phyloP scores from a whole-genome alignment of 2,888 invertebrate genomes.

The Parnassius smintheus region DNA sequence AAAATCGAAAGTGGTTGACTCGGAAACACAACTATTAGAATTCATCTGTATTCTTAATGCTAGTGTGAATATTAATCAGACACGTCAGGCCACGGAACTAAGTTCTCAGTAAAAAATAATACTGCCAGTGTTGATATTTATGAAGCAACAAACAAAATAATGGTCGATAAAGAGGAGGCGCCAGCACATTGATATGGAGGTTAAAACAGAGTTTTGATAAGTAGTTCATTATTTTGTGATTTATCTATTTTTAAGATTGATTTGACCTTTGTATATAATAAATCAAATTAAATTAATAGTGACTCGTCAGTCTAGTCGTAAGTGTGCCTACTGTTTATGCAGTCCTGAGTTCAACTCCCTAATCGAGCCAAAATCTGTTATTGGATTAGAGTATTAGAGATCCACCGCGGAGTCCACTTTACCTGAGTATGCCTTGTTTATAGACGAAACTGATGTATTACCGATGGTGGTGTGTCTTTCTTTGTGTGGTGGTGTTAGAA shows the following conservation, averaged over 20 bases:
- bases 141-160: conserved; percentile 68
- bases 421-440: too few species aligned
- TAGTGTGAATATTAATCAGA: conserved; percentile 63
- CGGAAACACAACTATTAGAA: conserved; percentile 40
- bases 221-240: conserved; percentile 22
- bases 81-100: conserved; percentile 55
- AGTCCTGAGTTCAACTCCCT: too few species aligned
- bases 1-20: conserved; percentile 39
- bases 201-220: conserved; percentile 6
- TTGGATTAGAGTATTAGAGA: too few species aligned
- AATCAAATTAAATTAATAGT: neutral
- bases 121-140: conserved; percentile 70
- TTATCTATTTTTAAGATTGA: conserved; percentile 6
- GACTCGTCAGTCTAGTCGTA: too few species aligned
- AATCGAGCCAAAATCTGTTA: too few species aligned
- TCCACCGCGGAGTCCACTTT: too few species aligned
- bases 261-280: neutral
- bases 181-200: conserved; percentile 20
- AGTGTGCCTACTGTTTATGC: too few species aligned
- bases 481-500: too few species aligned
- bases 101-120: conserved; percentile 70
- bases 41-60: conserved; percentile 59
- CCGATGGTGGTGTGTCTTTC: too few species aligned
- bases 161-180: conserved; percentile 53
- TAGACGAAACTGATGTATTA: too few species aligned